Conservation (phyloP, 23 tunicate genomes). For the Trididemnum miniatum region DNA sequence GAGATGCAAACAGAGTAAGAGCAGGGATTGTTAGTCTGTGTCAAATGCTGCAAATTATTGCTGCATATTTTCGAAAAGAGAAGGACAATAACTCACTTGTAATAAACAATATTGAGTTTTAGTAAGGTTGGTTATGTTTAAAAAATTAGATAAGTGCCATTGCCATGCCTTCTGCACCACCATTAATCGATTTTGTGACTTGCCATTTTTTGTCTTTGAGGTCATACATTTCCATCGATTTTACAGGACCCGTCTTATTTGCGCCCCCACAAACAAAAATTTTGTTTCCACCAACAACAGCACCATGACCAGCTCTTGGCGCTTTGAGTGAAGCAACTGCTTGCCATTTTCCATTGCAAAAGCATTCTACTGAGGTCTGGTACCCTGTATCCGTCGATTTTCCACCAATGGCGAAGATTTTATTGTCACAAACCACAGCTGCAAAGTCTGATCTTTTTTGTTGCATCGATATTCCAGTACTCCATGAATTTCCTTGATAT, state of each 20-base stretch:
- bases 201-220: background rate
- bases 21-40: too few species aligned
- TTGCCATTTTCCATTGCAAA: background rate
- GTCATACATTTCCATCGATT: background rate
- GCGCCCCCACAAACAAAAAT: conserved; percentile 13
- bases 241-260: background rate
- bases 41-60: too few species aligned
- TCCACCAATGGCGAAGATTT: conserved; percentile 13
- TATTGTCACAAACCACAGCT: background rate
- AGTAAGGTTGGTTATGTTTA: too few species aligned
- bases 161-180: conserved; percentile 6
- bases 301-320: conserved; percentile 2
- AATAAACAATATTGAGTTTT: too few species aligned
- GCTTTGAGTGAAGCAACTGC: background rate
- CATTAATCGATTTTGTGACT: background rate
- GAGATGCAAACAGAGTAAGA: too few species aligned
- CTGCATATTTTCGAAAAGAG: too few species aligned
- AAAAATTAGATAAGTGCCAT: background rate
- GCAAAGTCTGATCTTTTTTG: background rate
- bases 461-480: background rate
- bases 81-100: too few species aligned
- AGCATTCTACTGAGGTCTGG: background rate
- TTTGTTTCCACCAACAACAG: background rate
- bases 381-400: background rate
- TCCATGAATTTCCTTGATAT: too few species aligned